Evolutionary conservation across 2,113 vertebrate genomes (phyloP), one percentile per base, ranked within the genome.

Genomic region (Ictalurus furcatus): DNA sequence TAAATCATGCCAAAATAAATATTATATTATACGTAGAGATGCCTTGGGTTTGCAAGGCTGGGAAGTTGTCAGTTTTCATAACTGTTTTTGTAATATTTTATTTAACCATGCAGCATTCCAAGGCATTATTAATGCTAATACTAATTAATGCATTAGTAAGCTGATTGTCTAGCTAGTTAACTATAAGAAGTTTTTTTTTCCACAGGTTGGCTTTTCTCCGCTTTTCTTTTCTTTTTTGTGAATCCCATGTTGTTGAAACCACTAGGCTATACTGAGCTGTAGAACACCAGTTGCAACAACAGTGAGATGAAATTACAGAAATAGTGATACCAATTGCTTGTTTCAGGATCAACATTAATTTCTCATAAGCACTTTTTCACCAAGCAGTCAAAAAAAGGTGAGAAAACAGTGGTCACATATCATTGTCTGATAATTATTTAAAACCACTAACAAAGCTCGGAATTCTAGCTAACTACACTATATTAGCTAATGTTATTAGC

Each of bases 1-100:
- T 80, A n/a, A 80, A 80, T 81, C 6, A 81, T 79, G 28, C 13
- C 44, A 79, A 79, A 79, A 79, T 52, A 79, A 52, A 48, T 48
- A 48, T 7, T 48, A 48, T 48, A 48, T 78, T 78, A 78, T 0
- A 48, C 74, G 44, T 9, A 23, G 30, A 44, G 73, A 44, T 76
- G 7, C 40, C 19, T 44, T 76, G 37, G 73, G 12, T 44, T 40
- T 21, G 17, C 30, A 8, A 74, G 71, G 37, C 71, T 8, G 19
- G 17, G 17, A 74, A 40, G 19, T 44, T 40, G 13, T 71, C 13
- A 23, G 21, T 40, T 74, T 40, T 9, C 40, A 7, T 7, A 19
- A 19, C 7, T 40, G 40, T 5, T 61, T 52, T 52, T 52, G 34
- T 11, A 48, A 59, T 19, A 19, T 21, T 61, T 61, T 61, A 5